Evolutionary conservation across 2,888 invertebrate genomes (phyloP), one percentile per base, ranked within the genome.

Genomic region (Drosophila eohydei): DNA sequence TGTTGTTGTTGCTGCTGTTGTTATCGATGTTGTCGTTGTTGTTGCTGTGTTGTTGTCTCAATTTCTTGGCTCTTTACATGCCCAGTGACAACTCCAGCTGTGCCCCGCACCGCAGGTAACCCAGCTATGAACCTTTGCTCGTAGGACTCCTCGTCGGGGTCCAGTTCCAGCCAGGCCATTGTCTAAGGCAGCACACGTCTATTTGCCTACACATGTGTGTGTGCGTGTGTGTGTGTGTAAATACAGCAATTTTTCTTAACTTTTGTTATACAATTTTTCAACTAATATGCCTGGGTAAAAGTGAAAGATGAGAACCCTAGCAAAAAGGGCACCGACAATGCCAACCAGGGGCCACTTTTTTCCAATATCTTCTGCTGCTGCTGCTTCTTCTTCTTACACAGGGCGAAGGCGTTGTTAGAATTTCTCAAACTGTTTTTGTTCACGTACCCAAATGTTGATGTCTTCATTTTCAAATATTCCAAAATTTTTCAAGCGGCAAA

Each of bases 51-150:
- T 77, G 69, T 73, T 80, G 80, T 74, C 78, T 80, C 74, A 84
- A 82, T 86, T 80, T 88, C 81, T 87, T 88, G 81, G 79, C 76
- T 84, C 88, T 90, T 89, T 91, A 88, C 92, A 90, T 87, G 89
- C 84, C 84, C 91, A 91, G 91, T 92, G 91, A 91, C 91, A 91
- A 91, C 90, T 91, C 91, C 92, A 92, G 92, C 92, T 92, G 91
- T 85, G 81, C 77, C 50, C 48, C 61, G 79, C 89, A 78, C 87
- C 81, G 80, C 90, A 87, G 90, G 90, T 87, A 87, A 69, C 41
- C 75, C 78, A 69, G 63, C 70, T 32, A 54, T 57, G 71, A 65
- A 69, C 69, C 82, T 68, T 68, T 65, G 54, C 63, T 26, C 61
- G 30, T 60, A 56, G 66, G 76, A 74, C 67, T 80, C 71, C 69